A percentile compares a stretch with the other conserved stretches of the same genome.
phyloP scores from a whole-genome alignment of 2,797 vertebrate species.

The Hybognathus amarus region DNA sequence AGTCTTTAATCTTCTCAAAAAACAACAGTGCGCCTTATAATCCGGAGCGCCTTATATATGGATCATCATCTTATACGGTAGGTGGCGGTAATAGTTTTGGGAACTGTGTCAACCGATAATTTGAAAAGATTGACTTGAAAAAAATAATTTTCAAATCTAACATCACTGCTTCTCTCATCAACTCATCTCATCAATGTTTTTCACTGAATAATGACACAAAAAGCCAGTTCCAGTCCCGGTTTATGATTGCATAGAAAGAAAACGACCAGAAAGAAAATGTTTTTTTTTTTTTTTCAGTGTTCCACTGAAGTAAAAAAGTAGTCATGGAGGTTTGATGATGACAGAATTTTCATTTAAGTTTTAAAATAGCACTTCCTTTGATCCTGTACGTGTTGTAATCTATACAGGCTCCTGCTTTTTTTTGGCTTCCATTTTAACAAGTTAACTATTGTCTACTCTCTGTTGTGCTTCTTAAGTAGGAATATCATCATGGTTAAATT shows the following conservation, averaged over 20 bases:
- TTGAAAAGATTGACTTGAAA: not conserved
- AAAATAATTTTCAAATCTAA: not conserved
- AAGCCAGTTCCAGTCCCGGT: not conserved
- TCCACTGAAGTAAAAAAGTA: not conserved
- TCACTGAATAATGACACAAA: not conserved
- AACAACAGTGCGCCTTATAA: too few relatives aligned
- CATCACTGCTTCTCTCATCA: not conserved
- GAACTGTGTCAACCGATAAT: not conserved
- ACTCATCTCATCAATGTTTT: not conserved
- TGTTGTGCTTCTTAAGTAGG: constrained; percentile 22
- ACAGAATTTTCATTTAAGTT: constrained; percentile 1
- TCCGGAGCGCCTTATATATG: too few relatives aligned
- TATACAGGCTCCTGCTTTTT: not conserved
- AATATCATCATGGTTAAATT: constrained; percentile 35
- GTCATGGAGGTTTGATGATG: not conserved
- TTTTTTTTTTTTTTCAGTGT: not conserved
- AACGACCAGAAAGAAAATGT: not conserved
- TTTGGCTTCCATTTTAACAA: constrained; percentile 1
- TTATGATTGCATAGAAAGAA: not conserved
- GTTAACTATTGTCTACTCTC: constrained; percentile 16
- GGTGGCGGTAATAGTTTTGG: too few relatives aligned
- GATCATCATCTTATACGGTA: too few relatives aligned
- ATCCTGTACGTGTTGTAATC: not conserved
- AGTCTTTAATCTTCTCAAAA: too few relatives aligned
- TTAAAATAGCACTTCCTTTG: not conserved